Conservation (phyloP, 2,888 invertebrate genomes). For the Dromius quadrimaculatus region DNA sequence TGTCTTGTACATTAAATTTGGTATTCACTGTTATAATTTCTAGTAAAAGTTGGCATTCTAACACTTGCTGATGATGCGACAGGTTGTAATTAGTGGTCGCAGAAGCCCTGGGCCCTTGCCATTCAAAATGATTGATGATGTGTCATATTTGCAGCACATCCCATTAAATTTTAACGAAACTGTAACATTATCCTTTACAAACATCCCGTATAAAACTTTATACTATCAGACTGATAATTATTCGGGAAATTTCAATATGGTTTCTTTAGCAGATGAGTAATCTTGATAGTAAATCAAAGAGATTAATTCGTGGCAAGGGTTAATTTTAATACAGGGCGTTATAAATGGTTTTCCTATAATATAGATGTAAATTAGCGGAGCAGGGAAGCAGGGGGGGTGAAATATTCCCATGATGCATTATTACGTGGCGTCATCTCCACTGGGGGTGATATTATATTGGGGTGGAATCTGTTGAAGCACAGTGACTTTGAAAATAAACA, state of each 20-base stretch:
- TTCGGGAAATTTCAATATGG: conserved; percentile 4
- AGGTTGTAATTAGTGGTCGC: conserved; percentile 46
- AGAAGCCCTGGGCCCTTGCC: not conserved
- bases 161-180: conserved; percentile 4
- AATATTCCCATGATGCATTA: not conserved
- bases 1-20: too few relatives aligned
- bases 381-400: not conserved
- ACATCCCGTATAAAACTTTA: too few relatives aligned
- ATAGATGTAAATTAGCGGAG: conserved; percentile 35
- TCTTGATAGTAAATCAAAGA: conserved; percentile 37
- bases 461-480: not conserved
- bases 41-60: too few relatives aligned
- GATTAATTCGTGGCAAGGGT: conserved; percentile 24
- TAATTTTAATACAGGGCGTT: conserved; percentile 35
- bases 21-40: too few relatives aligned
- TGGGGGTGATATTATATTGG: conserved; percentile 1
- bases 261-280: conserved; percentile 22
- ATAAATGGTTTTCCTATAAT: conserved; percentile 42
- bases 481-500: not conserved
- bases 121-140: conserved; percentile 39
- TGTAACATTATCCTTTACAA: conserved; percentile 13
- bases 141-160: conserved; percentile 41
- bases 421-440: not conserved
- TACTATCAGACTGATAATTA: not conserved
- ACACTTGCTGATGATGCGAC: conserved; percentile 30